Evolutionary conservation across 2,113 vertebrate genomes (phyloP), one percentile per base, ranked within the genome.

Genomic region (Amblyopsis rosae): DNA sequence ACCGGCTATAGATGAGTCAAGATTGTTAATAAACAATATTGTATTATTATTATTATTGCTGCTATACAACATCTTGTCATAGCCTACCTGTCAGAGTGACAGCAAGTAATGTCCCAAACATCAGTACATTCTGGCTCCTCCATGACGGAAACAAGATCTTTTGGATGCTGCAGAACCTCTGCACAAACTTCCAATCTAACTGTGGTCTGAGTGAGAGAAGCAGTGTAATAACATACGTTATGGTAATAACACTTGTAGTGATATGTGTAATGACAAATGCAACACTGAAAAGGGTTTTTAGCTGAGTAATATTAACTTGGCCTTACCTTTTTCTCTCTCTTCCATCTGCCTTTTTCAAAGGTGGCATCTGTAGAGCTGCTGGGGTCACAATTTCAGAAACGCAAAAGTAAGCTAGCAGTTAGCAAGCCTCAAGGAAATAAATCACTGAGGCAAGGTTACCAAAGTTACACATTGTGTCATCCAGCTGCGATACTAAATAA

Each of bases 41-140:
- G 12, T 68, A 12, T 41, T 4, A 5, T 46, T 26, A 26, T 26
- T 26, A 26, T 26, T 26, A 26, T 26, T 26, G n/a, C n/a, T n/a
- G n/a, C 26, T 26, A 26, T 26, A 26, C 26, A 26, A 3, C 26
- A 26, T 26, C 62, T 56, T 54, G 4, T 15, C 19, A 12, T 11
- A 59, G 33, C 80, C 92, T 87, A 99, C 98, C 95, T 82, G 95
- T 85, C 8, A 99, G 90, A 4, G 95, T 91, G 32, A 98, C 90
- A 9, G 49, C 70, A 0, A 99, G 91, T 75, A 99, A 91, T 0
- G 95, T 98, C 61, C 92, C 89, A 82, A 97, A 97, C 96, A 99
- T 98, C 58, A 97, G 89, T 1, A 81, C 89, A 75, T 89, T 95
- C 50, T 89, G 92, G 9, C 94, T 95, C 56, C 85, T 91, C 92